These are phyloP conservation scores for Drosophila borborema DNA, from an alignment of 2,888 invertebrate genomes.

Conservation along the genomic window DNA sequence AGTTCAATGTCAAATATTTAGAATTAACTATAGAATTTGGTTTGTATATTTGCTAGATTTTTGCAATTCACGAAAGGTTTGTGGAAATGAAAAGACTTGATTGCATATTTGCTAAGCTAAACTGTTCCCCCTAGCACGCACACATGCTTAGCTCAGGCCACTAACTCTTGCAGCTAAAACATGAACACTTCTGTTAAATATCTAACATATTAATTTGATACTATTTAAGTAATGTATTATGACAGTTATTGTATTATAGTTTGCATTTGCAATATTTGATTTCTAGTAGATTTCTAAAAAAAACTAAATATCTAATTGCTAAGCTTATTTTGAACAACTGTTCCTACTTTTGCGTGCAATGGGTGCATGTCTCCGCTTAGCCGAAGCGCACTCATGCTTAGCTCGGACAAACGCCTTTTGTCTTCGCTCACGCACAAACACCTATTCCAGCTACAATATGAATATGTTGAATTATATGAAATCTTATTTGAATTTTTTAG, in stretches of 20 bases:
- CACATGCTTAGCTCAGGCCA: too few species aligned
- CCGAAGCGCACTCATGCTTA: background rate
- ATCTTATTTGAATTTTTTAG: background rate
- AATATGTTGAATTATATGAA: background rate
- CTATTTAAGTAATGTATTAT: too few species aligned
- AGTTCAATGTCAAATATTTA: too few species aligned
- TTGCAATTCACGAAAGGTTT: background rate
- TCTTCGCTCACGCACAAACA: too few species aligned
- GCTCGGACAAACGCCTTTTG: background rate
- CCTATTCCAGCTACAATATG: conserved; percentile 2
- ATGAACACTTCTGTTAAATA: too few species aligned
- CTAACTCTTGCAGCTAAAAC: too few species aligned
- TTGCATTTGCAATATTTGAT: too few species aligned
- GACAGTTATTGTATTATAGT: too few species aligned
- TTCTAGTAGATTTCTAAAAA: too few species aligned
- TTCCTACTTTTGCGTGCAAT: too few species aligned
- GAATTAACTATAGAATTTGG: background rate
- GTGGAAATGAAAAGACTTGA: background rate
- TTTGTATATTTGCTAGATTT: conserved; percentile 24
- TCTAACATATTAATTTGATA: too few species aligned
- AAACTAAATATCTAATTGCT: background rate
- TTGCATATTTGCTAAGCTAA: background rate
- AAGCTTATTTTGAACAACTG: background rate
- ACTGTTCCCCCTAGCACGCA: too few species aligned
- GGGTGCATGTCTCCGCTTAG: conserved; percentile 12